Conservation (phyloP, 2,797 vertebrate species). For the Coregonus suidteri region DNA sequence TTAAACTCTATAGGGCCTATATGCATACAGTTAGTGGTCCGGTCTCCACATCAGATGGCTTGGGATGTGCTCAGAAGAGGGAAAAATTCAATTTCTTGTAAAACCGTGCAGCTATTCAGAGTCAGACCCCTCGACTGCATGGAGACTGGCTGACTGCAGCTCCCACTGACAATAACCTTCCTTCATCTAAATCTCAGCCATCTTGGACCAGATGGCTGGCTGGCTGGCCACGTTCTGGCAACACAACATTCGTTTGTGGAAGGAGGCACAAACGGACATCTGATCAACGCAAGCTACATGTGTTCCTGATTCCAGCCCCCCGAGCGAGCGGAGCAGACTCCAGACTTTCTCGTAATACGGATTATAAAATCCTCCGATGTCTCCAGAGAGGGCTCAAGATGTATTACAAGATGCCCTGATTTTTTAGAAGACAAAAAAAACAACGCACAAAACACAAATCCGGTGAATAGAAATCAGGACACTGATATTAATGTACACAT, state of each 20-base stretch:
- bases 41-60: not conserved
- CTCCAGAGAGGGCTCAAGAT: conserved; percentile 44
- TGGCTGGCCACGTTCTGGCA: conserved; percentile 71
- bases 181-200: conserved; percentile 76
- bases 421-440: not conserved
- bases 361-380: conserved; percentile 61
- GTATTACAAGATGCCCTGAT: conserved; percentile 37
- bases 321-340: conserved; percentile 38
- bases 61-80: conserved; percentile 31
- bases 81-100: conserved; percentile 49
- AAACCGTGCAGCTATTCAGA: conserved; percentile 58
- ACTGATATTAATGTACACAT: not conserved
- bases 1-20: not conserved
- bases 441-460: not conserved
- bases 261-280: conserved; percentile 61
- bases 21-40: not conserved
- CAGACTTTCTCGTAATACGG: conserved; percentile 62
- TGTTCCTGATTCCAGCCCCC: conserved; percentile 73
- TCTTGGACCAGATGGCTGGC: conserved; percentile 77
- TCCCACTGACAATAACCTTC: conserved; percentile 75
- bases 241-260: conserved; percentile 65
- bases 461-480: not conserved
- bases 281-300: conserved; percentile 71
- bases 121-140: conserved; percentile 44
- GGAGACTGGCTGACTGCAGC: conserved; percentile 46